Evolutionary conservation across 1,140 invertebrate genomes (phyloP).

Genomic region (Yoshiicerus persimilis): DNA sequence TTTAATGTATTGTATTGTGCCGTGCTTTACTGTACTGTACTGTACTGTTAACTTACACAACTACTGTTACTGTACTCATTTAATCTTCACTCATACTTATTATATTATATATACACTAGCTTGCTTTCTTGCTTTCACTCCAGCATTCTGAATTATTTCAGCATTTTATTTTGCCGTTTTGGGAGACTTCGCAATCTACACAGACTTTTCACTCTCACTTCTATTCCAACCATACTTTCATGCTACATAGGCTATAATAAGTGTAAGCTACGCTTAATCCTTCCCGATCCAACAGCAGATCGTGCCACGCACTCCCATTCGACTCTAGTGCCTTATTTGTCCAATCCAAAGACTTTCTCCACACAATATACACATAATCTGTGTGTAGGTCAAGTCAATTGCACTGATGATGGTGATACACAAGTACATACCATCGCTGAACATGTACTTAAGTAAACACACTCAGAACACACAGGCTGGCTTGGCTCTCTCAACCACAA

Average conservation of each 20-base stretch:
- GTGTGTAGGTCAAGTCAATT: background rate
- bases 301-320: background rate
- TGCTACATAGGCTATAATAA: background rate
- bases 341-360: background rate
- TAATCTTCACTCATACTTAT: constrained; percentile 17
- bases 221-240: background rate
- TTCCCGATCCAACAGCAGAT: background rate
- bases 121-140: constrained; percentile 12
- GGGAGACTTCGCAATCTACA: background rate
- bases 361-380: background rate
- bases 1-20: background rate
- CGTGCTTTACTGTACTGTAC: background rate
- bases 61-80: background rate
- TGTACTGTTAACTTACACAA: background rate
- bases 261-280: background rate
- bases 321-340: background rate
- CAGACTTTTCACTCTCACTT: constrained; percentile 5
- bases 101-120: constrained; percentile 6
- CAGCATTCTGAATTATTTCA: constrained; percentile 5
- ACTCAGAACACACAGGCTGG: too few species aligned
- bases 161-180: background rate
- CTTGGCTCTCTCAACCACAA: background rate
- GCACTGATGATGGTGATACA: too few species aligned
- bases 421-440: too few species aligned
- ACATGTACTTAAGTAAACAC: too few species aligned